Conservation (phyloP, 2,888 invertebrate species). For the Xestia xanthographa region DNA sequence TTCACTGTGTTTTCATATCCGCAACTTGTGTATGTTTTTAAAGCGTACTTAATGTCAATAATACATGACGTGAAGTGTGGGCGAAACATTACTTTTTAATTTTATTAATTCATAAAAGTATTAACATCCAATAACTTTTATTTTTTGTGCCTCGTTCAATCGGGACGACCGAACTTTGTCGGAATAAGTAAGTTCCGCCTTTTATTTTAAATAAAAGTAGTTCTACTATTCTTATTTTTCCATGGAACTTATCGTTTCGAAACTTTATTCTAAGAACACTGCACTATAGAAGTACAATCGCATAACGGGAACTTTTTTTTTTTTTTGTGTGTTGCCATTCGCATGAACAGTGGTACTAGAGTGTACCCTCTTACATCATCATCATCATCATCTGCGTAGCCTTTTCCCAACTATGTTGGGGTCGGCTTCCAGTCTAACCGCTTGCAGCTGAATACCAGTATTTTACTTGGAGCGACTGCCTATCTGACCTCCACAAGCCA, state of each 20-base stretch:
- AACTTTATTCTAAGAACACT: background rate
- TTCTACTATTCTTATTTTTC: background rate
- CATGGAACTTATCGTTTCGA: background rate
- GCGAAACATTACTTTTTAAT: constrained; percentile 9
- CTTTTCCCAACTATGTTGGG: too few species aligned
- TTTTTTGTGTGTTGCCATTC: background rate
- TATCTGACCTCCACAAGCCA: too few species aligned
- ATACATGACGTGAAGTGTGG: background rate
- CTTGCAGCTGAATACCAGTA: too few species aligned
- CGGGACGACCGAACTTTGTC: constrained; percentile 1
- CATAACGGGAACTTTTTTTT: background rate
- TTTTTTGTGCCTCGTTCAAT: background rate
- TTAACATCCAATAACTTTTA: constrained; percentile 5
- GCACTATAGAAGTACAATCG: background rate
- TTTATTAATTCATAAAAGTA: constrained; percentile 36
- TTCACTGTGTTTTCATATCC: constrained; percentile 4
- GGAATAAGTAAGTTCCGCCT: background rate
- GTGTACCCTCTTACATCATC: background rate
- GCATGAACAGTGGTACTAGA: background rate
- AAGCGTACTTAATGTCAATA: constrained; percentile 25
- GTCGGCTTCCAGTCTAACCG: too few species aligned
- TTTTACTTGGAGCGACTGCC: too few species aligned
- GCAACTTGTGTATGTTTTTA: background rate
- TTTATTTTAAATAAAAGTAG: constrained; percentile 7
- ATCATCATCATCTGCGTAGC: too few species aligned